Percentiles rank a stretch among this genome's conserved stretches.
These are phyloP conservation scores for Torymus aiolomorphi DNA, from an alignment of 2,888 invertebrate species.

Conservation along the genomic window DNA sequence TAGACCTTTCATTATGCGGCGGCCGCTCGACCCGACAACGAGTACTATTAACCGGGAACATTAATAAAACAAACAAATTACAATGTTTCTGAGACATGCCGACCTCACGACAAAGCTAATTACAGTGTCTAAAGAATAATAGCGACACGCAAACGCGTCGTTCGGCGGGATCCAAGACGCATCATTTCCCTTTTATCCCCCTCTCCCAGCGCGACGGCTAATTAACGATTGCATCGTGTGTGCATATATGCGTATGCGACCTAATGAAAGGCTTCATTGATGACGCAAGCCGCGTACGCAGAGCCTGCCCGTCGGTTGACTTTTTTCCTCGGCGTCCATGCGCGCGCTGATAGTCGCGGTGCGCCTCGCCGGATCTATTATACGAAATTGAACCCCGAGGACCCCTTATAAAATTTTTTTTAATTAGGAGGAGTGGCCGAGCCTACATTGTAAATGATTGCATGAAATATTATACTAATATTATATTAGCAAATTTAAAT, in stretches of 20 bases:
- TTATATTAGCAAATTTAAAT: too few species aligned
- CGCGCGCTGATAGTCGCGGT: too few species aligned
- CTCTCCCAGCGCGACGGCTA: constrained; percentile 18
- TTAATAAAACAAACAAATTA: constrained; percentile 7
- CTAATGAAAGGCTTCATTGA: constrained; percentile 51
- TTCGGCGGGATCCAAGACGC: constrained; percentile 38
- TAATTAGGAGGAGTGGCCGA: too few species aligned
- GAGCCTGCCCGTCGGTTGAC: constrained; percentile 1
- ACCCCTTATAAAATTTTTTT: not conserved
- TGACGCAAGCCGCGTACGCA: constrained; percentile 34
- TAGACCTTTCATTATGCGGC: too few species aligned
- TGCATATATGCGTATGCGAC: constrained; percentile 37
- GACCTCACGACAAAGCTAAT: constrained; percentile 2
- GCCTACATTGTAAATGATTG: too few species aligned
- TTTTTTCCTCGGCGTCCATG: not conserved
- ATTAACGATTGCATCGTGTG: constrained; percentile 49
- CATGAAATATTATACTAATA: too few species aligned
- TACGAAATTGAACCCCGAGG: not conserved
- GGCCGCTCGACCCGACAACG: too few species aligned
- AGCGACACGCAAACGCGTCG: constrained; percentile 17
- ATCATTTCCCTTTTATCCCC: constrained; percentile 1
- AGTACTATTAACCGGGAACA: not conserved
- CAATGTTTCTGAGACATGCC: constrained; percentile 44
- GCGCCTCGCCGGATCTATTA: not conserved
- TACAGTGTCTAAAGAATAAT: constrained; percentile 27